Percentiles rank a stretch among this genome's conserved stretches.
Evolutionary conservation across 1,140 invertebrate genomes (phyloP).

Genomic region (Lutraria rhynchaena): DNA sequence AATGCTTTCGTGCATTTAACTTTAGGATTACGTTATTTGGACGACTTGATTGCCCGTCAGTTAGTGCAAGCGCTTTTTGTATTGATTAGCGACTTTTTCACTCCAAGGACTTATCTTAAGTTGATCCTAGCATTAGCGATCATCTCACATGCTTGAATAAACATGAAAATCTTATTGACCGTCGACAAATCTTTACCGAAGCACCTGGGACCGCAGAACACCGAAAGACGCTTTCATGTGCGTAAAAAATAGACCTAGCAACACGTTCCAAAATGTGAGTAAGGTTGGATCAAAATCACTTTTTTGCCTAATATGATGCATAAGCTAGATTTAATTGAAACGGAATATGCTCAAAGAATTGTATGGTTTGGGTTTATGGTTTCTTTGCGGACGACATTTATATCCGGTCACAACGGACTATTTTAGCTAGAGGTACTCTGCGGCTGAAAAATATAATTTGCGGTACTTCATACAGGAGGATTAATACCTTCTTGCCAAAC

Average conservation of each 20-base stretch:
- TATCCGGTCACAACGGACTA: no score
- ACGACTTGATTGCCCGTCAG: background rate
- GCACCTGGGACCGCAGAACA: conserved; percentile 12
- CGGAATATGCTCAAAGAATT: no score
- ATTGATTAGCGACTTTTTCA: conserved; percentile 33
- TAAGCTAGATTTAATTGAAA: no score
- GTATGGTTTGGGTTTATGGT: no score
- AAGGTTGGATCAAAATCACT: no score
- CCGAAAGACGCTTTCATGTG: conserved; percentile 28
- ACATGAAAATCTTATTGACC: conserved; percentile 5
- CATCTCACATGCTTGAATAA: conserved; percentile 28
- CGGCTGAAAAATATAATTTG: no score
- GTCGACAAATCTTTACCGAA: background rate
- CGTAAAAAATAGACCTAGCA: background rate
- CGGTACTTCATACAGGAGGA: no score
- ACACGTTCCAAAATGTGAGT: no score
- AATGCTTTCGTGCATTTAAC: background rate
- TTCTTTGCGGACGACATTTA: no score
- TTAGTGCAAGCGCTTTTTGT: background rate
- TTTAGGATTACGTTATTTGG: background rate
- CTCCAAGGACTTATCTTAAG: conserved; percentile 15
- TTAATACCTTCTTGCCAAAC: no score
- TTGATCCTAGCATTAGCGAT: background rate
- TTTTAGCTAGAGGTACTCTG: no score
- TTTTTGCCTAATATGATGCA: no score